Percentiles rank a stretch among this genome's conserved stretches.
Evolutionary conservation across 2,888 invertebrate species (phyloP).

Genomic region (Corbicula japonica): DNA sequence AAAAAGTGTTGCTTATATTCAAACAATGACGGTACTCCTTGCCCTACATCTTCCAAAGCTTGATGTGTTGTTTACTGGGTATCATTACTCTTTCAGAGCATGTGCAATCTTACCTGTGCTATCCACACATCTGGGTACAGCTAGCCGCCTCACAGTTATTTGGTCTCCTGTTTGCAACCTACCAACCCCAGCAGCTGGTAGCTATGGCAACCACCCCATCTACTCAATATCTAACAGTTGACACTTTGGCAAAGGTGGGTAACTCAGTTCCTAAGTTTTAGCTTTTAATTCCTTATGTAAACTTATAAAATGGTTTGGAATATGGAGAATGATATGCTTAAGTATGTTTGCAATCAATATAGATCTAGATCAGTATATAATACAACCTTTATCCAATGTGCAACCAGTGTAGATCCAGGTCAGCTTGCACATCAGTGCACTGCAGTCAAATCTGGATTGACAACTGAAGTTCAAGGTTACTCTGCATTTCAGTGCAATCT

Average conservation of each 20-base stretch:
- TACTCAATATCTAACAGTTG: slow-evolving; percentile 44
- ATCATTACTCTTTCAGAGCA: slow-evolving; percentile 77
- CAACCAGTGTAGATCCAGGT: too few relatives aligned
- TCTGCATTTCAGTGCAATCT: too few relatives aligned
- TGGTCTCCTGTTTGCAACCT: slow-evolving; percentile 90
- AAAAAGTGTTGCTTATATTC: neutral
- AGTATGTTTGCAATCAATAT: too few relatives aligned
- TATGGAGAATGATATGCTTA: too few relatives aligned
- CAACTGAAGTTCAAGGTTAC: too few relatives aligned
- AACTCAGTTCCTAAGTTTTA: too few relatives aligned
- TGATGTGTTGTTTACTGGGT: neutral
- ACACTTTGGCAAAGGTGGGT: slow-evolving; percentile 65
- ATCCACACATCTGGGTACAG: slow-evolving; percentile 96
- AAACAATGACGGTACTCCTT: neutral
- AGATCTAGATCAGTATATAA: too few relatives aligned
- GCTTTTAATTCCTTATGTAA: too few relatives aligned
- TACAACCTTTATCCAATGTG: too few relatives aligned
- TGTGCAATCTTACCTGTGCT: slow-evolving; percentile 89
- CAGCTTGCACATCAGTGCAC: too few relatives aligned
- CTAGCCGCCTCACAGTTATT: slow-evolving; percentile 92
- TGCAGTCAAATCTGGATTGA: too few relatives aligned
- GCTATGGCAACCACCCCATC: slow-evolving; percentile 39
- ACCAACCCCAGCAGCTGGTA: slow-evolving; percentile 89
- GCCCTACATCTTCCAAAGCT: neutral
- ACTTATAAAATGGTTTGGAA: too few relatives aligned